A percentile compares a stretch with the other conserved stretches of the same genome.
These are phyloP conservation scores for Melanotus villosus DNA, from an alignment of 2,888 invertebrate species.

Conservation along the genomic window DNA sequence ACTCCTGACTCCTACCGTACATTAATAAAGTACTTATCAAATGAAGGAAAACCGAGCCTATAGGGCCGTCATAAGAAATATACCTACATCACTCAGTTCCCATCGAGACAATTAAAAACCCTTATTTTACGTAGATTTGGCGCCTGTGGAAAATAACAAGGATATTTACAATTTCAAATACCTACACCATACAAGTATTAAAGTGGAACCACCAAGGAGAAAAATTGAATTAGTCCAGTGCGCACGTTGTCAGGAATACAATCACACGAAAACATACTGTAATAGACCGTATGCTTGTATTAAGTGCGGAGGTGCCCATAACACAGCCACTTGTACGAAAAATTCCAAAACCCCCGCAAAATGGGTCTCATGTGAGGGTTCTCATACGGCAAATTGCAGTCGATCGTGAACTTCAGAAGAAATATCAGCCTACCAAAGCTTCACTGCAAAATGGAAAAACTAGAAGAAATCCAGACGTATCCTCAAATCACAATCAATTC, in stretches of 20 bases:
- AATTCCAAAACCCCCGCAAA: constrained; percentile 1
- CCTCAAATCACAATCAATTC: too few relatives aligned
- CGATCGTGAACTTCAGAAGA: background rate
- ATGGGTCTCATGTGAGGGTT: constrained; percentile 39
- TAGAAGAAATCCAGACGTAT: too few relatives aligned
- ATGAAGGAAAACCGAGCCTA: background rate
- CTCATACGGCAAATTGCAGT: constrained; percentile 36
- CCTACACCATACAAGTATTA: background rate
- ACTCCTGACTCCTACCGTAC: background rate
- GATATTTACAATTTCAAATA: background rate
- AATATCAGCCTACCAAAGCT: background rate
- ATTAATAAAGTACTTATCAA: constrained; percentile 9
- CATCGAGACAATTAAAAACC: background rate
- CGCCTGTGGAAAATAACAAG: background rate
- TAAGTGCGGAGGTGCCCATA: too few relatives aligned
- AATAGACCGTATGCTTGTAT: too few relatives aligned
- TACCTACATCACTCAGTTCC: background rate
- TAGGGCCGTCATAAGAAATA: background rate
- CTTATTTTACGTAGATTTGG: background rate
- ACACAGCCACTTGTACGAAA: background rate
- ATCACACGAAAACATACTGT: too few relatives aligned
- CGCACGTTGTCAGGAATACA: too few relatives aligned
- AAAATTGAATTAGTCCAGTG: background rate
- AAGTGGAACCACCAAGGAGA: background rate
- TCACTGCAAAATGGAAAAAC: background rate